phyloP scores from a whole-genome alignment of 1,140 invertebrate genomes.

The Chrysomallon squamiferum region DNA sequence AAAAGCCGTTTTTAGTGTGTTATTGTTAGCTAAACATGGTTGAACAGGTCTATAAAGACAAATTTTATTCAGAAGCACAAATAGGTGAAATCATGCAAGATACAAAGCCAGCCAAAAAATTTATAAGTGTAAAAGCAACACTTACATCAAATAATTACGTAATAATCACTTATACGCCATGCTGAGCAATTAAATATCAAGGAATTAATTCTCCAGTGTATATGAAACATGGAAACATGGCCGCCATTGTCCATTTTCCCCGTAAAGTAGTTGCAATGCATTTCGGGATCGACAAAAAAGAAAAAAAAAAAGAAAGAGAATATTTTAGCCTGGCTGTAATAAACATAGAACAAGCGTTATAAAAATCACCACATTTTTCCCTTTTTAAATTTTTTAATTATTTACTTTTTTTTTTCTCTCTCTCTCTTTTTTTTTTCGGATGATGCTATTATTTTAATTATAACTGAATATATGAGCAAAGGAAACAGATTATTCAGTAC shows the following conservation, averaged over 20 bases:
- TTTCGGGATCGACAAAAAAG: not conserved
- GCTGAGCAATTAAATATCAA: not conserved
- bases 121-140: not conserved
- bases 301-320: not conserved
- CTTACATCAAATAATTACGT: not conserved
- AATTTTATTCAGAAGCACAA: not conserved
- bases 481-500: no score
- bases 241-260: slow-evolving; percentile 5
- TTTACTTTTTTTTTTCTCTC: not conserved
- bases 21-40: not conserved
- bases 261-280: not conserved
- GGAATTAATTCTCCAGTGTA: not conserved
- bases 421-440: not conserved
- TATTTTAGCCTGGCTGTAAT: not conserved
- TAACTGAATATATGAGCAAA: no score
- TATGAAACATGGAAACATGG: not conserved
- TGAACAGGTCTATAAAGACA: slow-evolving; percentile 3
- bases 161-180: not conserved
- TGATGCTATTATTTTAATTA: no score
- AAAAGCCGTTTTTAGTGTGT: not conserved
- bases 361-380: not conserved
- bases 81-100: not conserved
- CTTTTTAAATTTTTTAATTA: not conserved
- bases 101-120: not conserved
- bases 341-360: not conserved